Percentiles rank a stretch among this genome's conserved stretches.
Conservation (phyloP, 2,888 invertebrate species). For the Mycalesis mineus region DNA sequence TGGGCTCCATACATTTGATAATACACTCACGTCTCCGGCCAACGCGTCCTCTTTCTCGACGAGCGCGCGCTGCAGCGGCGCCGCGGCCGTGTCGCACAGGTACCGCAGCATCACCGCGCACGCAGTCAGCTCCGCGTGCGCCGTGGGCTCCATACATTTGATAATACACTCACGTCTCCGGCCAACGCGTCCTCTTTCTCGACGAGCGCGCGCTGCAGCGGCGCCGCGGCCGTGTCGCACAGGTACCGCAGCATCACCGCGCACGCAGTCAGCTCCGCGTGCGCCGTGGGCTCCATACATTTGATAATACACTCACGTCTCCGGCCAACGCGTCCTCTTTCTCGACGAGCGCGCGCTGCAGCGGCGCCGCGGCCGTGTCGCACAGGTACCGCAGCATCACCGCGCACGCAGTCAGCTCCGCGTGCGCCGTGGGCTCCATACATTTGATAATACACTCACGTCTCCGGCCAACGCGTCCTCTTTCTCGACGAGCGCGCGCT, state of each 20-base stretch:
- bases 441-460: too few species aligned
- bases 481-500: constrained; percentile 88
- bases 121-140: constrained; percentile 80
- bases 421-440: too few species aligned
- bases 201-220: too few species aligned
- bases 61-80: constrained; percentile 89
- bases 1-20: constrained; percentile 62
- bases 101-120: constrained; percentile 87
- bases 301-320: too few species aligned
- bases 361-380: too few species aligned
- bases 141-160: constrained; percentile 67
- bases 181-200: too few species aligned
- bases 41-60: constrained; percentile 89
- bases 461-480: constrained; percentile 89
- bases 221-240: too few species aligned
- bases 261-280: constrained; percentile 80
- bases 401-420: too few species aligned
- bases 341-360: too few species aligned
- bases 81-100: constrained; percentile 90
- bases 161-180: constrained; percentile 79
- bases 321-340: too few species aligned
- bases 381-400: too few species aligned
- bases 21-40: constrained; percentile 83
- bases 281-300: constrained; percentile 72
- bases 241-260: too few species aligned